Conservation (phyloP, 2,113 vertebrate genomes). For the Colius striatus region DNA sequence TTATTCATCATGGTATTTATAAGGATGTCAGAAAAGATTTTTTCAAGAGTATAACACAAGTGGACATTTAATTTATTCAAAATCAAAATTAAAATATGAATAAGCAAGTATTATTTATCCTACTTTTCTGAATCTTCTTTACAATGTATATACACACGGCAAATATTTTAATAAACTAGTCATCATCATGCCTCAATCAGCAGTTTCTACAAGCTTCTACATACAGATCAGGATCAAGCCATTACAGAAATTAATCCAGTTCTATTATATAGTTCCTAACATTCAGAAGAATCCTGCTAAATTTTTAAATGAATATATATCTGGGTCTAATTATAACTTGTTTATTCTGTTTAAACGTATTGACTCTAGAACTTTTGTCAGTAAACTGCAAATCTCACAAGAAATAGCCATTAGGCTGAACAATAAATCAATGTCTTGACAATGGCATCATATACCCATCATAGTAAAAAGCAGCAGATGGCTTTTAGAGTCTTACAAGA, state of each 20-base stretch:
- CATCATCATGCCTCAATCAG: not conserved
- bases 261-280: not conserved
- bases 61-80: not conserved
- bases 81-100: not conserved
- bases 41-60: not conserved
- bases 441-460: not conserved
- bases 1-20: not conserved
- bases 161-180: not conserved
- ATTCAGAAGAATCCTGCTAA: not conserved
- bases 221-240: not conserved
- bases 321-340: not conserved
- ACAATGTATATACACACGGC: not conserved
- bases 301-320: not conserved
- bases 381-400: not conserved
- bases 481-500: not conserved
- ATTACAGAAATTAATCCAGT: not conserved
- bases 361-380: not conserved
- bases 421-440: slow-evolving; percentile 33
- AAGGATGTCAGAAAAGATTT: not conserved
- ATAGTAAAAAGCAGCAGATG: not conserved
- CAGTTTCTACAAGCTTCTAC: not conserved
- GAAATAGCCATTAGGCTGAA: not conserved
- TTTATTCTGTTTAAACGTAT: not conserved
- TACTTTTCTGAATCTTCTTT: not conserved
- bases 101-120: not conserved